Base-by-base conservation (phyloP, 2,113 vertebrate genomes). In the Bubo blakistoni region DNA sequence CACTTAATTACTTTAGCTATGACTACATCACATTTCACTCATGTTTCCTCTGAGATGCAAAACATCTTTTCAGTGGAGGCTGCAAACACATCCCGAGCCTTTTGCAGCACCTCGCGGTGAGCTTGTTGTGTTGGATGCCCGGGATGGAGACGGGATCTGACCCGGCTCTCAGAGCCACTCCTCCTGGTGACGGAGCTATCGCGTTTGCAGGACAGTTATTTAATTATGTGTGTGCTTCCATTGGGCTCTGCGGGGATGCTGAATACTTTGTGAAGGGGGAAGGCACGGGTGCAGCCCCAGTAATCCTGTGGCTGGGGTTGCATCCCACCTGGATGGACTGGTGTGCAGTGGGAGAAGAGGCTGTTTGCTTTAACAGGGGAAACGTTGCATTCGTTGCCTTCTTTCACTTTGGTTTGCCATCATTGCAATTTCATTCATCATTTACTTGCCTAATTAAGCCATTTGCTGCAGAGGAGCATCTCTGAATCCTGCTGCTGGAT, bases 1-100 rank as follows among this genome's bases (percentile, higher is more conserved):
- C 91, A 92, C 94, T 94, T 97, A 91, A 97, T 97, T 96, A 95
- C 66, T 67, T 95, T n/a, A 94, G 42, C 84, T 71, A 3, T 55
- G 82, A 80, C 42, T 96, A 73, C 77, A 73, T 94, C 91, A 59
- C 86, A 69, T n/a, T 58, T 92, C 79, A 57, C 93, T 95, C 66
- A 18, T 71, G 57, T 71, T 90, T 79, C 93, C 92, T 95, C 86
- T 65, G 88, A 96, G 95, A 89, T 90, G 81, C 70, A 85, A 66
- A 93, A 14, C 52, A 11, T 83, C 79, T 91, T 92, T 58, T 25
- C 77, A 46, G 92, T 21, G 9, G 84, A 78, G 63, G 91, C 63
- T 85, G 83, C 94, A 90, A 55, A 57, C 16, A 36, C 4, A 2
- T 88, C 77, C 86, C 4, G 9, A 36, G 40, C 40, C 63, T 59